Evolutionary conservation across 2,113 vertebrate genomes (phyloP).

Genomic region (Pluvialis apricaria): DNA sequence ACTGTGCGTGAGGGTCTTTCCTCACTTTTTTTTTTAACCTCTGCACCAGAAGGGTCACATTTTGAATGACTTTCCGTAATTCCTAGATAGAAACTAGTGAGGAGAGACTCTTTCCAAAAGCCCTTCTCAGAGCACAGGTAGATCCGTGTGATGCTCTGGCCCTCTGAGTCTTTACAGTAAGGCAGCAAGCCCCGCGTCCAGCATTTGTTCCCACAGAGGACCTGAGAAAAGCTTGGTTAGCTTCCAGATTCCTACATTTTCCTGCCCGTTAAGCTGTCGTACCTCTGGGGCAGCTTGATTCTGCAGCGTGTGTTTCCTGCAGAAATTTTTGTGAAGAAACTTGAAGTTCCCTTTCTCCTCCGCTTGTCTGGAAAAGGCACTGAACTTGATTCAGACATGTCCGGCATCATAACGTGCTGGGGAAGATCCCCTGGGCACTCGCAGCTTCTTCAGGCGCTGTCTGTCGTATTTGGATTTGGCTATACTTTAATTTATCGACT

Average conservation of each 20-base stretch:
- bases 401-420: background rate
- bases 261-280: background rate
- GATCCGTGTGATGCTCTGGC: background rate
- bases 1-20: background rate
- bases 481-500: background rate
- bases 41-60: background rate
- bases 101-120: background rate
- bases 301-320: background rate
- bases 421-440: background rate
- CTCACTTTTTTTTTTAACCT: background rate
- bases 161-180: background rate
- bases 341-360: background rate
- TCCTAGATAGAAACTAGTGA: background rate
- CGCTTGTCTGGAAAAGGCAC: background rate
- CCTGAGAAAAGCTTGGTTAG: background rate
- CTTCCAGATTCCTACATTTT: background rate
- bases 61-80: background rate
- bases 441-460: background rate
- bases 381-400: background rate
- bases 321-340: background rate
- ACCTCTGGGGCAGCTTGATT: background rate
- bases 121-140: background rate
- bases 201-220: background rate
- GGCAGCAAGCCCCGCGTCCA: background rate
- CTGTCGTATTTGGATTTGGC: background rate